A percentile compares a stretch with the other conserved stretches of the same genome.
These are phyloP conservation scores for Lysandra bellargus DNA, from an alignment of 2,888 invertebrate species.

Conservation along the genomic window DNA sequence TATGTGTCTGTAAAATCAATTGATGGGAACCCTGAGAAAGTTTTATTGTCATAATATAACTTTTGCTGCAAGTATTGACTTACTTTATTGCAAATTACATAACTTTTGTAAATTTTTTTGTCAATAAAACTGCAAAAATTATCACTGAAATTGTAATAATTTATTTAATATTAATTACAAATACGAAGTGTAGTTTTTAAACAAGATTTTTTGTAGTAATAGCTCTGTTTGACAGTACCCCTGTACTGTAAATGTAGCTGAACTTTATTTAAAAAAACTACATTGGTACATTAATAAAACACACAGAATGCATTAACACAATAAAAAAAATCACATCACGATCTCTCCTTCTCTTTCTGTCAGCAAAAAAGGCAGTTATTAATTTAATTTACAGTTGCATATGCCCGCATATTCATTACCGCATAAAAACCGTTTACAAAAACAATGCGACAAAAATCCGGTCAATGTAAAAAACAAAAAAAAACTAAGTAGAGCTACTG, in stretches of 20 bases:
- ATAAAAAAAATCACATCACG: slow-evolving; percentile 32
- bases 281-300: background rate
- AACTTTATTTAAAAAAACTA: no score
- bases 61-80: background rate
- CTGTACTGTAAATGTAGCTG: no score
- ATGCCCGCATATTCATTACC: slow-evolving; percentile 77
- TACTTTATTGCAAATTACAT: background rate
- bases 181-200: background rate
- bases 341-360: background rate
- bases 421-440: slow-evolving; percentile 77
- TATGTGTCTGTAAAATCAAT: slow-evolving; percentile 6
- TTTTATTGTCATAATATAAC: background rate
- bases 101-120: background rate
- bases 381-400: slow-evolving; percentile 68
- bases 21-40: slow-evolving; percentile 9
- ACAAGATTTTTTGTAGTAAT: background rate
- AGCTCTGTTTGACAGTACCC: no score
- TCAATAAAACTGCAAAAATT: background rate
- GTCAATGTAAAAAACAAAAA: slow-evolving; percentile 66
- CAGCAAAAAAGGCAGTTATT: slow-evolving; percentile 54
- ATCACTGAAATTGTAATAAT: no score
- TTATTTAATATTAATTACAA: no score
- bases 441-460: slow-evolving; percentile 75
- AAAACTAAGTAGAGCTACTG: slow-evolving; percentile 54
- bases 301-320: background rate